phyloP scores from a whole-genome alignment of 2,113 vertebrate species.

The Erythrocercus mccallii region DNA sequence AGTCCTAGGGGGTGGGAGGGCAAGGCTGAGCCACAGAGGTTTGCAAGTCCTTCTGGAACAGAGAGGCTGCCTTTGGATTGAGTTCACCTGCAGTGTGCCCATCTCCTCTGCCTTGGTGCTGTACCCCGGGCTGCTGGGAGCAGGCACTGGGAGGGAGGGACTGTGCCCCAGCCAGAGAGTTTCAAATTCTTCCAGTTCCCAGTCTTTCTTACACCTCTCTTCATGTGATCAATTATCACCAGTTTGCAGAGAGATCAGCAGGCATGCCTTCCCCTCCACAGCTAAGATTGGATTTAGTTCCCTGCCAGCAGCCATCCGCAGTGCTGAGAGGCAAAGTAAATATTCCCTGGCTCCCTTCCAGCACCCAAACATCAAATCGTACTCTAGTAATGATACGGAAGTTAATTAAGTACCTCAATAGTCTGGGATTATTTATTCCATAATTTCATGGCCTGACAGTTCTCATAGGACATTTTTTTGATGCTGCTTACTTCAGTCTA shows the following conservation, averaged over 20 bases:
- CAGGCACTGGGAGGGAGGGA: accelerated
- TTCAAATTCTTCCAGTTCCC: constrained; percentile 19
- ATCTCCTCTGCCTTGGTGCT: neutral
- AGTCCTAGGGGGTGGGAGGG: accelerated
- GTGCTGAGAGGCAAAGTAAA: neutral
- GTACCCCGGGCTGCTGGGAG: neutral
- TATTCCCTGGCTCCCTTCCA: neutral
- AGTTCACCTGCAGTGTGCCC: neutral
- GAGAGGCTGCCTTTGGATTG: neutral
- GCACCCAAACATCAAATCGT: neutral
- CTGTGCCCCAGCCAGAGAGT: neutral
- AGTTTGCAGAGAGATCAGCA: neutral
- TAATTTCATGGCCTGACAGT: neutral
- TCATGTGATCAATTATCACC: neutral
- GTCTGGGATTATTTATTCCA: neutral
- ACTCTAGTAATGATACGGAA: neutral
- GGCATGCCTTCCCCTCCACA: neutral
- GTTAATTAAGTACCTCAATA: neutral
- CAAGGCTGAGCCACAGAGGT: neutral
- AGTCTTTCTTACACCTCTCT: neutral
- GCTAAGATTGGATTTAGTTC: constrained; percentile 31
- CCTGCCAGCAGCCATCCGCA: constrained; percentile 29
- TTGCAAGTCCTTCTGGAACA: neutral
- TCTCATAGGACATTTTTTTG: neutral
- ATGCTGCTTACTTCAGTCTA: neutral